Percentiles rank a stretch among this genome's conserved stretches.
These are phyloP conservation scores for Brachirus orientalis DNA, from an alignment of 2,113 vertebrate species.

Conservation along the genomic window DNA sequence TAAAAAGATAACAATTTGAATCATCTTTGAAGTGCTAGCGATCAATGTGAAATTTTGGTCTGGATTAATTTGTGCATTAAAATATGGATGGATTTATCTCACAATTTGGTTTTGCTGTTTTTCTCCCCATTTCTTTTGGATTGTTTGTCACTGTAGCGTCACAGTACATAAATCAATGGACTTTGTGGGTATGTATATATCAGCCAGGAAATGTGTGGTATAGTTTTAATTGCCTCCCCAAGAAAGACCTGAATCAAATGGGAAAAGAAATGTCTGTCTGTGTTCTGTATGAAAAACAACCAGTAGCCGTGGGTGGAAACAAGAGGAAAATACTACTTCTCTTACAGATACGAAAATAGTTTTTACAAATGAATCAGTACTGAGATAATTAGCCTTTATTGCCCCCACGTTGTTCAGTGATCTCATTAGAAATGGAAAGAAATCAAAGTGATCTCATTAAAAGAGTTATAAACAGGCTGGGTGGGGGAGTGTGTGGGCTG, in stretches of 20 bases:
- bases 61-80: no score
- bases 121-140: no score
- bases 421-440: slow-evolving; percentile 66
- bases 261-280: slow-evolving; percentile 7
- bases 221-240: slow-evolving; percentile 5
- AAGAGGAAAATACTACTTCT: slow-evolving; percentile 37
- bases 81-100: no score
- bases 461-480: slow-evolving; percentile 41
- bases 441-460: slow-evolving; percentile 71
- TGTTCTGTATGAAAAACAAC: slow-evolving; percentile 46
- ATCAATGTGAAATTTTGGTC: no score
- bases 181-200: not conserved
- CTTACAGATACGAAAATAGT: slow-evolving; percentile 58
- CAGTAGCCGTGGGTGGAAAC: slow-evolving; percentile 45
- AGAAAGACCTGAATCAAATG: slow-evolving; percentile 48
- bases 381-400: slow-evolving; percentile 66
- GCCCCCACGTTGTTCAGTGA: slow-evolving; percentile 50
- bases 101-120: no score
- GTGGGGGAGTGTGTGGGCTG: not conserved
- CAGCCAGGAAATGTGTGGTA: not conserved
- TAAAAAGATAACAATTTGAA: no score
- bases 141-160: not conserved
- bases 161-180: not conserved
- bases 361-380: slow-evolving; percentile 68
- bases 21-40: no score